These are phyloP conservation scores for Tetragnatha versicolor DNA, from an alignment of 1,140 invertebrate species.

Conservation along the genomic window DNA sequence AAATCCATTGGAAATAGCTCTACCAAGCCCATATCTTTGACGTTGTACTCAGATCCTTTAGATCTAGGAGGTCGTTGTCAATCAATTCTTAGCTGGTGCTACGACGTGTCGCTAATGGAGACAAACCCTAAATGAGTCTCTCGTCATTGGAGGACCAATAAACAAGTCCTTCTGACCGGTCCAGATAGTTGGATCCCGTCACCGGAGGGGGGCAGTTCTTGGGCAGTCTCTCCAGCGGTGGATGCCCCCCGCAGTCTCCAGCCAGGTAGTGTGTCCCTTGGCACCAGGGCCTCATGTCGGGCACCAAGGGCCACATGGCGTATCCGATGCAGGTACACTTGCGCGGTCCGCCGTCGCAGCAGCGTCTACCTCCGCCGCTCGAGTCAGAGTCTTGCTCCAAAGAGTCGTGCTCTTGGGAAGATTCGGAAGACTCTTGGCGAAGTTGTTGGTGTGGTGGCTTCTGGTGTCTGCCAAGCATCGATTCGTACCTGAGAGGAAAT, in stretches of 20 bases:
- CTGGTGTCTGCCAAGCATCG: slow-evolving; percentile 25
- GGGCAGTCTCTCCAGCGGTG: slow-evolving; percentile 11
- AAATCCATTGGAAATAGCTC: not conserved
- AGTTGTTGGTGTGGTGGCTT: not conserved
- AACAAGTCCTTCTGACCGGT: slow-evolving; percentile 36
- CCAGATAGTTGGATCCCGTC: slow-evolving; percentile 49
- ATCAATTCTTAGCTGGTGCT: not conserved
- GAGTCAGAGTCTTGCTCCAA: slow-evolving; percentile 16
- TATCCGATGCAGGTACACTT: slow-evolving; percentile 44
- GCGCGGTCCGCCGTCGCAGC: not conserved
- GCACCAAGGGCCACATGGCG: slow-evolving; percentile 20
- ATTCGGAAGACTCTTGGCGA: not conserved
- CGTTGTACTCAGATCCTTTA: not conserved
- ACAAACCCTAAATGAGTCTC: slow-evolving; percentile 42
- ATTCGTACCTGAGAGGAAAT: slow-evolving; percentile 41
- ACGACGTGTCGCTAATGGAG: not conserved
- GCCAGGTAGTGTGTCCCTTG: not conserved
- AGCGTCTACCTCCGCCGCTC: too few species aligned
- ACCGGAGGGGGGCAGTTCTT: slow-evolving; percentile 46
- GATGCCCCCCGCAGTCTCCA: slow-evolving; percentile 11
- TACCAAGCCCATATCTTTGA: too few species aligned
- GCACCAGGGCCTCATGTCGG: not conserved
- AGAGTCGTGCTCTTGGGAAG: slow-evolving; percentile 31
- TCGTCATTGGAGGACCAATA: slow-evolving; percentile 53
- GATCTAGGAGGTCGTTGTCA: not conserved